Conservation (phyloP, 2,888 invertebrate species). For the Criorhina ranunculi region DNA sequence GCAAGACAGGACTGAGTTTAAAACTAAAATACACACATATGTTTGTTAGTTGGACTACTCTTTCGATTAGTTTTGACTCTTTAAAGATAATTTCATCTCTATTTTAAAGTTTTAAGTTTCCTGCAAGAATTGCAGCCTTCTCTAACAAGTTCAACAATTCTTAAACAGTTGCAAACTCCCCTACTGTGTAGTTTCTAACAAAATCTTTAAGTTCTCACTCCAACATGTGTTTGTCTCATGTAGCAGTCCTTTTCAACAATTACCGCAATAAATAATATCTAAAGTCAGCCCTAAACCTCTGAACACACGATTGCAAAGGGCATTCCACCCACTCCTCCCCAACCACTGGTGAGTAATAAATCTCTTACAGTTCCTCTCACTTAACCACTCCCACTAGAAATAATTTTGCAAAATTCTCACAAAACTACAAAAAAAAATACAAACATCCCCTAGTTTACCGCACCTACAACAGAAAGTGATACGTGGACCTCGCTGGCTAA, state of each 20-base stretch:
- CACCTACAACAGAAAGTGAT: constrained; percentile 32
- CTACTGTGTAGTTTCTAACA: neutral
- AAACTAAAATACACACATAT: too few relatives aligned
- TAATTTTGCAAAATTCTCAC: constrained; percentile 52
- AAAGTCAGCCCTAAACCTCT: constrained; percentile 53
- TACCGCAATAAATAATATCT: constrained; percentile 64
- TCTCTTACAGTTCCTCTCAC: constrained; percentile 72
- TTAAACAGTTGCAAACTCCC: constrained; percentile 5
- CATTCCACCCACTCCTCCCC: constrained; percentile 15
- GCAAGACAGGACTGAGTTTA: too few relatives aligned
- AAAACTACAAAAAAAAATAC: constrained; percentile 8
- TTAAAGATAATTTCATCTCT: too few relatives aligned
- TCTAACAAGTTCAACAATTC: neutral
- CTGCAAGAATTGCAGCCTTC: too few relatives aligned
- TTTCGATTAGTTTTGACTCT: too few relatives aligned
- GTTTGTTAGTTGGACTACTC: too few relatives aligned
- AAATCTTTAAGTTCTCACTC: neutral
- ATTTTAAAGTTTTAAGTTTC: too few relatives aligned
- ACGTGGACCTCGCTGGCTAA: constrained; percentile 21
- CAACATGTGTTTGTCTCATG: constrained; percentile 18
- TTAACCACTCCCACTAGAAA: constrained; percentile 65
- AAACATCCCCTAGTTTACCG: neutral
- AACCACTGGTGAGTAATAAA: constrained; percentile 62
- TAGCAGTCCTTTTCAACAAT: constrained; percentile 32
- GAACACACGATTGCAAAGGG: constrained; percentile 25